phyloP scores from a whole-genome alignment of 2,797 vertebrate species.

The Gadopsis bispinosus region DNA sequence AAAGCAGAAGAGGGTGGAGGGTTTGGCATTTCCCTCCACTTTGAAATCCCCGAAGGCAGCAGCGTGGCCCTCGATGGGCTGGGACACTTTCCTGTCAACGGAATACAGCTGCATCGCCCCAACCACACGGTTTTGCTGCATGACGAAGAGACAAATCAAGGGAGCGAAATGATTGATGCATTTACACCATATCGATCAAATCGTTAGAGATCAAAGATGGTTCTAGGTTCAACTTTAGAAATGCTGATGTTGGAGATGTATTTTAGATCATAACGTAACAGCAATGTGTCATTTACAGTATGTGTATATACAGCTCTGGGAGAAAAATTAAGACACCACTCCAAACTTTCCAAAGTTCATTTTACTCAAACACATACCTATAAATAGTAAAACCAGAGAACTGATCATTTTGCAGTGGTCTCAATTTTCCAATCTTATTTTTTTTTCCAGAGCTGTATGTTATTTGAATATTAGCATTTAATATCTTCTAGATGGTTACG shows the following conservation, averaged over 20 bases:
- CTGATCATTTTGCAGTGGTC: too few relatives aligned
- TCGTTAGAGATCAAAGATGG: background rate
- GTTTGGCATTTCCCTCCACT: constrained; percentile 90
- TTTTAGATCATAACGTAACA: background rate
- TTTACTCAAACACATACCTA: too few relatives aligned
- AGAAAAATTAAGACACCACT: too few relatives aligned
- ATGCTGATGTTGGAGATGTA: background rate
- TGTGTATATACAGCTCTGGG: background rate
- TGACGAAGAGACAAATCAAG: constrained; percentile 29
- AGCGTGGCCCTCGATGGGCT: constrained; percentile 94
- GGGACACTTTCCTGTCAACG: constrained; percentile 94
- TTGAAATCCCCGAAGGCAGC: constrained; percentile 96
- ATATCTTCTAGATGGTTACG: too few relatives aligned
- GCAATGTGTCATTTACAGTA: background rate
- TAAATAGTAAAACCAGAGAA: too few relatives aligned
- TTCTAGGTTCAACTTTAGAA: background rate
- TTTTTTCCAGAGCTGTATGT: too few relatives aligned
- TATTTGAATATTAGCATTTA: too few relatives aligned
- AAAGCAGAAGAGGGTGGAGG: constrained; percentile 94
- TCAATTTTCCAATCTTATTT: too few relatives aligned
- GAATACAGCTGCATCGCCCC: constrained; percentile 97
- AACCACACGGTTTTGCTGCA: constrained; percentile 93
- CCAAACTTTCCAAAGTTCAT: too few relatives aligned
- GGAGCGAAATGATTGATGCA: background rate
- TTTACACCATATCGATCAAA: background rate